Evolutionary conservation across 2,888 invertebrate genomes (phyloP), one percentile per base, ranked within the genome.

Genomic region (Halictus quadricinctus): DNA sequence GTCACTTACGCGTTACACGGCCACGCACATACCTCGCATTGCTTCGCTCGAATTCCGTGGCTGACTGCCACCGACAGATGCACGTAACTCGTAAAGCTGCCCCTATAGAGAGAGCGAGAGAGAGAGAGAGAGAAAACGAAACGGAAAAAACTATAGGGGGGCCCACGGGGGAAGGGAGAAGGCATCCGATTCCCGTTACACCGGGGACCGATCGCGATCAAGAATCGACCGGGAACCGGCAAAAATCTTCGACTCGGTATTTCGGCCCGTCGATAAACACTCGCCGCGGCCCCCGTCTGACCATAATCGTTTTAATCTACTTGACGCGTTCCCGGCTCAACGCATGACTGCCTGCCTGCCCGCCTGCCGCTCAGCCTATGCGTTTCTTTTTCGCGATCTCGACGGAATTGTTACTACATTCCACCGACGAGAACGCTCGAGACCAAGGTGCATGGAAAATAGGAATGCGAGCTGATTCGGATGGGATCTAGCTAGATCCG

Each of bases 1-100:
- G 83, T 87, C 89, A 84, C 84, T 88, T 89, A 81, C 84, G 81
- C 85, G 86, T 85, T 85, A 87, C 86, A 84, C 85, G 72, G 81
- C 80, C 87, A 46, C 75, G 84, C 74, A 48, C 78, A 81, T 82
- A 84, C 84, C 87, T 48, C 48, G 81, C 79, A 76, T 87, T 87
- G 73, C 81, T 76, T 70, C 73, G 75, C 73, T 82, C 87, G 84
- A 87, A 87, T 87, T 87, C 81, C 86, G 54, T 73, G 70, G 72
- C 66, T 75, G 58, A 54, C 58, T 80, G 72, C 48, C 64, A 48
- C 36, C 69, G 79, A 82, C 82, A 86, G 86, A 79, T 82, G 86
- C 86, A 64, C 81, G 79, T 60, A 54, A 76, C 69, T 73, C 46
- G 70, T 72, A 43, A 50, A 60, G n/a, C 48, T 48, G 72, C 48